Conservation (phyloP, 2,113 vertebrate species). For the Brachypodius melanocephalos region DNA sequence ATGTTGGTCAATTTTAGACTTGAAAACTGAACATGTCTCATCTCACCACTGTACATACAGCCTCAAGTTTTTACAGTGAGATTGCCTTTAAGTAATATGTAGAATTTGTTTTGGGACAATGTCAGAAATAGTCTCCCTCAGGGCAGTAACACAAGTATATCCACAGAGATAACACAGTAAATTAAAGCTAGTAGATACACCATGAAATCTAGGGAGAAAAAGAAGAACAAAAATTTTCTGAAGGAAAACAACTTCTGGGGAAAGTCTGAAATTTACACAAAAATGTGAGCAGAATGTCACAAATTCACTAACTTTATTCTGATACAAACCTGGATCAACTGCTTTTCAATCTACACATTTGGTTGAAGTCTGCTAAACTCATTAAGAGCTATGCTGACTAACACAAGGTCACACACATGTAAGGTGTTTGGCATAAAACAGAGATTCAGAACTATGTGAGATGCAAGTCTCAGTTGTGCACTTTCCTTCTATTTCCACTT, state of each 20-base stretch:
- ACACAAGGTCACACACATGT: rapidly evolving
- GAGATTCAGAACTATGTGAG: background rate
- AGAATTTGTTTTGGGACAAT: background rate
- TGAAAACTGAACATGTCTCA: background rate
- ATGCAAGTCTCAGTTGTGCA: background rate
- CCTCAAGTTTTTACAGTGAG: background rate
- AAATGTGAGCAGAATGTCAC: background rate
- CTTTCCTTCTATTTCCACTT: background rate
- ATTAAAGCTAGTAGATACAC: background rate
- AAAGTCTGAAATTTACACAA: background rate
- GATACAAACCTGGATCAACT: background rate
- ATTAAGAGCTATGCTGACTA: background rate
- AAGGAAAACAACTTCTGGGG: background rate
- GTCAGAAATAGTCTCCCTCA: background rate
- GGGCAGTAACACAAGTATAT: background rate
- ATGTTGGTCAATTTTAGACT: background rate
- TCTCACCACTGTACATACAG: background rate
- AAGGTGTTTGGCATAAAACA: background rate
- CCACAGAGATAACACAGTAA: background rate
- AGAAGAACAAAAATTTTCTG: background rate
- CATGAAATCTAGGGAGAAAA: background rate
- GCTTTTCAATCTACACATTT: background rate
- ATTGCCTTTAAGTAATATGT: background rate
- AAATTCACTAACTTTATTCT: background rate
- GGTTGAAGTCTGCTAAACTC: background rate